A percentile compares a stretch with the other conserved stretches of the same genome.
Evolutionary conservation across 37 sponge, comb jelly and placozoan species (phyloP).

Genomic region (Aplysina aerophoba): DNA sequence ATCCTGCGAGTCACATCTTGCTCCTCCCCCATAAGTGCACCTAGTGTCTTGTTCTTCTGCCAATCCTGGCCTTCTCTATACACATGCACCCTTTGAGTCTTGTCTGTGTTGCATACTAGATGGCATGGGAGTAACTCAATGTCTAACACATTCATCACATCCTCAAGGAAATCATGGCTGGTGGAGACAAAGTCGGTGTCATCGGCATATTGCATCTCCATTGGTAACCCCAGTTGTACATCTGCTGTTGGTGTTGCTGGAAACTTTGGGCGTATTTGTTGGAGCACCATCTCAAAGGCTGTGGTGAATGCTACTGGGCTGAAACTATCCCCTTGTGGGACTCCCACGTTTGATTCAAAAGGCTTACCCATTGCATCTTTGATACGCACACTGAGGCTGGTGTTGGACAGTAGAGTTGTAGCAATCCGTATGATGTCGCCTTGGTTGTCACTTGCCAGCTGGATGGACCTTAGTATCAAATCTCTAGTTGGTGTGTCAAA

Average conservation of each 20-base stretch:
- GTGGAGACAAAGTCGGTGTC: slow-evolving; percentile 4
- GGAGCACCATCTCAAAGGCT: slow-evolving; percentile 8
- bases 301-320: slow-evolving; percentile 4
- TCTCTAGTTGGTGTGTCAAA: slow-evolving; percentile 28
- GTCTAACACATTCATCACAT: slow-evolving; percentile 5
- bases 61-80: neutral
- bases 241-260: slow-evolving; percentile 8
- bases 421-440: neutral
- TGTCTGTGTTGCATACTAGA: slow-evolving; percentile 7
- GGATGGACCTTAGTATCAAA: neutral
- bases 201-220: neutral
- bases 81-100: slow-evolving; percentile 4
- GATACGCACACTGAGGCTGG: too few relatives aligned
- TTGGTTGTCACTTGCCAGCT: neutral
- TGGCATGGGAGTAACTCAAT: neutral
- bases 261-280: slow-evolving; percentile 2
- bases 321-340: slow-evolving; percentile 12
- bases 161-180: slow-evolving; percentile 12
- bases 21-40: neutral
- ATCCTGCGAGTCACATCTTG: slow-evolving; percentile 4
- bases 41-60: slow-evolving; percentile 8
- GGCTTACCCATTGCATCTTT: neutral
- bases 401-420: neutral
- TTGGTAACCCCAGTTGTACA: slow-evolving; percentile 3
- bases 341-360: neutral